A percentile compares a stretch with the other conserved stretches of the same genome.
These are phyloP conservation scores for Entelurus aequoreus DNA, from an alignment of 2,113 vertebrate species.

Conservation along the genomic window DNA sequence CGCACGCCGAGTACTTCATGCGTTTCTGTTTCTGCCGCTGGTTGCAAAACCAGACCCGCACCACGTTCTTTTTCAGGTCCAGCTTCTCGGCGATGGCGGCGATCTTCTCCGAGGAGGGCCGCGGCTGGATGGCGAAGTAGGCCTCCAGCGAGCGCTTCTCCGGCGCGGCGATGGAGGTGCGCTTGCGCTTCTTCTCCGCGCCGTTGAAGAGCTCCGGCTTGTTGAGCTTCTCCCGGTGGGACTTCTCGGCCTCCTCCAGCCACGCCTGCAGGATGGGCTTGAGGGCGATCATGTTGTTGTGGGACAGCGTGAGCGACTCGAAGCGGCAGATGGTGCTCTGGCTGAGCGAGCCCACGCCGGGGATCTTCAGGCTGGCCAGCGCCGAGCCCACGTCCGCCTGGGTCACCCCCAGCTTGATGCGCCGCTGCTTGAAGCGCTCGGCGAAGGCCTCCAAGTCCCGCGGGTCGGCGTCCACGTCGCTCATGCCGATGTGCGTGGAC, in stretches of 20 bases:
- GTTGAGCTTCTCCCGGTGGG: constrained; percentile 94
- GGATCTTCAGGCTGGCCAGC: constrained; percentile 96
- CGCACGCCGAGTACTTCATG: constrained; percentile 98
- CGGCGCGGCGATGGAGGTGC: constrained; percentile 93
- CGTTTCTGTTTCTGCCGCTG: constrained; percentile 99
- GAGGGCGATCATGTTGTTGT: constrained; percentile 99
- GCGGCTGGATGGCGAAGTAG: constrained; percentile 94
- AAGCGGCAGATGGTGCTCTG: constrained; percentile 99
- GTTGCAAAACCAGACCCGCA: constrained; percentile 98
- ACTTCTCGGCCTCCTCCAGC: constrained; percentile 97
- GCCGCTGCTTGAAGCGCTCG: constrained; percentile 95
- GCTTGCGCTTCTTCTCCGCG: constrained; percentile 94
- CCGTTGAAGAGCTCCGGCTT: constrained; percentile 98
- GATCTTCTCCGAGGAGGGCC: constrained; percentile 96
- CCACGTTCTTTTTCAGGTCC: constrained; percentile 99
- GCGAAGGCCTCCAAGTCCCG: constrained; percentile 97
- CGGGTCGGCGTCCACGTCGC: constrained; percentile 96
- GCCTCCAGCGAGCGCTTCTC: constrained; percentile 97
- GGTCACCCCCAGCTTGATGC: constrained; percentile 97
- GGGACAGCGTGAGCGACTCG: constrained; percentile 94
- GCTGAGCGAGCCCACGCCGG: constrained; percentile 95
- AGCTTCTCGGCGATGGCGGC: constrained; percentile 96
- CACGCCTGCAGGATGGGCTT: constrained; percentile 98
- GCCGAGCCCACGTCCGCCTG: constrained; percentile 96
- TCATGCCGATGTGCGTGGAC: constrained; percentile 93